These are phyloP conservation scores for Eilema sororculum DNA, from an alignment of 2,888 invertebrate genomes.

Conservation along the genomic window DNA sequence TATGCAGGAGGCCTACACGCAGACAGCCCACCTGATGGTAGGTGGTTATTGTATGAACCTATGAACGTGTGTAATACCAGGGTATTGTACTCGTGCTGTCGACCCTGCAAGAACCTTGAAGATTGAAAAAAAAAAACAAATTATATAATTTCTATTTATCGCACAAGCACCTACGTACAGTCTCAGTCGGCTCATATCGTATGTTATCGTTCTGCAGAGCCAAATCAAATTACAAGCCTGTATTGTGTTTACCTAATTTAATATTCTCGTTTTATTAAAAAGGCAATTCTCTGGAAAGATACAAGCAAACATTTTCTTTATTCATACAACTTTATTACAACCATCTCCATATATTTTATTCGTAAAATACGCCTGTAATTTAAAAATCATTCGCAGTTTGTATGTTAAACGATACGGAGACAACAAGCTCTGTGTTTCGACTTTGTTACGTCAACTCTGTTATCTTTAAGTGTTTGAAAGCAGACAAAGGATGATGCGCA, in stretches of 20 bases:
- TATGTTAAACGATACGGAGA: background rate
- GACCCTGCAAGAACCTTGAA: background rate
- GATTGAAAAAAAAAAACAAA: background rate
- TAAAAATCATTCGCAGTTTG: slow-evolving; percentile 10
- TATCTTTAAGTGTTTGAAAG: slow-evolving; percentile 47
- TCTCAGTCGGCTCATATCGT: background rate
- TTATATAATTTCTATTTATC: background rate
- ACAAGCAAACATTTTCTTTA: background rate
- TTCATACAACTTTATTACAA: slow-evolving; percentile 8
- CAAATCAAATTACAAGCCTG: background rate
- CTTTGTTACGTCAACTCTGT: slow-evolving; percentile 36
- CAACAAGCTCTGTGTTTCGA: slow-evolving; percentile 12
- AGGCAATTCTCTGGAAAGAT: background rate
- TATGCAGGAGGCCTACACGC: too few relatives aligned
- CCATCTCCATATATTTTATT: slow-evolving; percentile 12
- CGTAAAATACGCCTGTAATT: slow-evolving; percentile 8
- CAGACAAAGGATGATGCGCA: slow-evolving; percentile 56
- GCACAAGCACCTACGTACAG: too few relatives aligned
- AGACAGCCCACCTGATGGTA: too few relatives aligned
- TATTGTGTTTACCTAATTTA: background rate
- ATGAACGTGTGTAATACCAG: too few relatives aligned
- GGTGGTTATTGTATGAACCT: too few relatives aligned
- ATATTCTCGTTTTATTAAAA: background rate
- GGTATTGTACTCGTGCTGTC: too few relatives aligned
- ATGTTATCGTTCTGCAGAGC: background rate